Percentiles rank a stretch among this genome's conserved stretches.
phyloP scores from a whole-genome alignment of 2,888 invertebrate genomes.

The Lithophane leautieri region DNA sequence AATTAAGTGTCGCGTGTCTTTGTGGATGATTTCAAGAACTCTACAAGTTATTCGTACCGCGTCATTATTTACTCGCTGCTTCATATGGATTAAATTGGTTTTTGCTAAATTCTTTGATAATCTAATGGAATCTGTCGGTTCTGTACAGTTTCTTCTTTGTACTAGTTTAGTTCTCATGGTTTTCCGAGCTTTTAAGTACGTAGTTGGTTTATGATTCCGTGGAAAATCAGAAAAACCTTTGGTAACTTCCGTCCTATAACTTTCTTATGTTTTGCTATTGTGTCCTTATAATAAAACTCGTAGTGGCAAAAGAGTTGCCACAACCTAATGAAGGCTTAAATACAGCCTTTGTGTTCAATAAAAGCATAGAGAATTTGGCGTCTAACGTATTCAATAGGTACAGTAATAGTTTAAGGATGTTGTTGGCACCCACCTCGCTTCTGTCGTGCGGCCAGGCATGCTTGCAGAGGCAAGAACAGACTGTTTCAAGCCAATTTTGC shows the following conservation, averaged over 20 bases:
- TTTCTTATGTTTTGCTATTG: not conserved
- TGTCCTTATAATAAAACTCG: not conserved
- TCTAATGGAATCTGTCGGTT: constrained; percentile 50
- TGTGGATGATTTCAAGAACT: constrained; percentile 63
- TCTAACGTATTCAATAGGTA: too few species aligned
- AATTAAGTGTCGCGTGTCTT: constrained; percentile 65
- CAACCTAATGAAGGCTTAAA: not conserved
- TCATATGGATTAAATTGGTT: constrained; percentile 56
- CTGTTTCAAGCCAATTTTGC: not conserved
- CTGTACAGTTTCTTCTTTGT: constrained; percentile 44
- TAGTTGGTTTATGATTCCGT: constrained; percentile 13
- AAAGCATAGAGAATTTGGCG: not conserved
- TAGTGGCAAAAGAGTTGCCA: not conserved
- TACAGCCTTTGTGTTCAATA: not conserved
- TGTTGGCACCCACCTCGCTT: not conserved
- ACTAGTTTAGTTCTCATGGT: constrained; percentile 38
- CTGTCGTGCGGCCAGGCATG: not conserved
- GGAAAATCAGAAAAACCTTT: constrained; percentile 12
- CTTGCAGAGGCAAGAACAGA: not conserved
- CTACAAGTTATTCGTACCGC: constrained; percentile 47
- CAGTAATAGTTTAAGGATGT: not conserved
- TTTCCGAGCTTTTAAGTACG: constrained; percentile 20
- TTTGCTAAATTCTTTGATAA: constrained; percentile 59
- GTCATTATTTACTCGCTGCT: constrained; percentile 25
- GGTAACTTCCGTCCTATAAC: not conserved